Conservation (phyloP, 2,797 vertebrate genomes). For the Acomys russatus region DNA sequence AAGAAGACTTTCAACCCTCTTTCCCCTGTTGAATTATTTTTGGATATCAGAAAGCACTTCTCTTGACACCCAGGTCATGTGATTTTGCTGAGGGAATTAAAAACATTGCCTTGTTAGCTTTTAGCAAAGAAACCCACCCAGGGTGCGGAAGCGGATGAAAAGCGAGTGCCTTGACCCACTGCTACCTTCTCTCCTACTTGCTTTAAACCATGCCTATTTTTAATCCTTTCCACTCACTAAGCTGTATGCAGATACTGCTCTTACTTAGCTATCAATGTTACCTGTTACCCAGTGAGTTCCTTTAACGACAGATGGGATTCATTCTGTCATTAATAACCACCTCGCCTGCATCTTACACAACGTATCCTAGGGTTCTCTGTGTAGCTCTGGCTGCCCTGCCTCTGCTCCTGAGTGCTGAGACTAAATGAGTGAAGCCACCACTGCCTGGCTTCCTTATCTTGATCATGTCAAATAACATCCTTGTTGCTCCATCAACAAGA, state of each 20-base stretch:
- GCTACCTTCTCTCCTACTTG: neutral
- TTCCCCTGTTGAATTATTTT: conserved; percentile 11
- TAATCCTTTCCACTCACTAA: conserved; percentile 20
- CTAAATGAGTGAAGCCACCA: neutral
- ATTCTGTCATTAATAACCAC: neutral
- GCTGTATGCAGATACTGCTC: neutral
- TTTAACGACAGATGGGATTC: neutral
- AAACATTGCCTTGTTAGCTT: conserved; percentile 7
- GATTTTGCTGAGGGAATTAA: conserved; percentile 31
- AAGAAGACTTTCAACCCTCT: conserved; percentile 40
- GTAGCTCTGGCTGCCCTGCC: neutral
- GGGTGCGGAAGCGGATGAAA: neutral
- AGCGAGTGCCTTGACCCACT: neutral
- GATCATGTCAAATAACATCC: neutral
- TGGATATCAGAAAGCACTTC: conserved; percentile 63
- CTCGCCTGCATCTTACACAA: neutral
- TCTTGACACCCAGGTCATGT: neutral
- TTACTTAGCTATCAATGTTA: neutral
- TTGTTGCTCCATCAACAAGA: neutral
- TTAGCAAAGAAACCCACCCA: neutral
- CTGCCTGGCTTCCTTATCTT: neutral
- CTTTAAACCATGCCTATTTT: conserved; percentile 61
- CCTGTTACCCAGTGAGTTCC: neutral
- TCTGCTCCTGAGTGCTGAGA: neutral
- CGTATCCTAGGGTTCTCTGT: neutral